A percentile compares a stretch with the other conserved stretches of the same genome.
Conservation (phyloP, 2,113 vertebrate species). For the Rhipidura dahli region DNA sequence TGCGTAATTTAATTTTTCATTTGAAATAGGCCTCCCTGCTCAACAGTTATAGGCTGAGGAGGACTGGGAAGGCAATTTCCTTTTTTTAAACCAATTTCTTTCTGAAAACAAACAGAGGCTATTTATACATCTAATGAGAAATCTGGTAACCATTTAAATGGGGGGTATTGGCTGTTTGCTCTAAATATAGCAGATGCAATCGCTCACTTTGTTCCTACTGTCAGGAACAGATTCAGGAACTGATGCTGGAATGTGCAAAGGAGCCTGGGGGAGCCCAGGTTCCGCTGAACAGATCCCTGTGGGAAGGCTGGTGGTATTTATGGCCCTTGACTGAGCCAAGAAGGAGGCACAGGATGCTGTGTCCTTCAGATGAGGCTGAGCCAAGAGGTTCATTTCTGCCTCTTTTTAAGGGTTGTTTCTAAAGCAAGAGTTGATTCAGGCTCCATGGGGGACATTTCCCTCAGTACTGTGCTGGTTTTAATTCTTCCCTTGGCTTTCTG, state of each 20-base stretch:
- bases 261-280: not conserved
- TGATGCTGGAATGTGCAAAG: not conserved
- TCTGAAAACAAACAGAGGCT: slow-evolving; percentile 6
- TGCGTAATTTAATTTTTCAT: not conserved
- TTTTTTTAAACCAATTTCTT: slow-evolving; percentile 23
- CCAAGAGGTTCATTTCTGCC: not conserved
- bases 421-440: not conserved
- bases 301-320: slow-evolving; percentile 17
- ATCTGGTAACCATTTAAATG: not conserved
- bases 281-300: not conserved
- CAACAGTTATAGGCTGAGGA: not conserved
- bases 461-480: not conserved
- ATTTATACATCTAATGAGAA: slow-evolving; percentile 33
- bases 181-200: slow-evolving; percentile 65
- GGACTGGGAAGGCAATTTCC: slow-evolving; percentile 7
- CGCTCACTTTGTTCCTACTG: slow-evolving; percentile 26
- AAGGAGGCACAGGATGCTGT: slow-evolving; percentile 1
- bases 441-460: not conserved
- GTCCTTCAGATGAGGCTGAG: not conserved
- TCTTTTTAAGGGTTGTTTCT: not conserved
- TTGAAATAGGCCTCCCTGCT: not conserved
- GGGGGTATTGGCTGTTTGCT: slow-evolving; percentile 34
- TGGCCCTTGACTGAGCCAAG: not conserved
- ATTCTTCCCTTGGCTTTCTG: not conserved
- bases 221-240: not conserved